Percentiles rank a stretch among this genome's conserved stretches.
phyloP scores from a whole-genome alignment of 2,113 vertebrate species.

The Symphodus melops region DNA sequence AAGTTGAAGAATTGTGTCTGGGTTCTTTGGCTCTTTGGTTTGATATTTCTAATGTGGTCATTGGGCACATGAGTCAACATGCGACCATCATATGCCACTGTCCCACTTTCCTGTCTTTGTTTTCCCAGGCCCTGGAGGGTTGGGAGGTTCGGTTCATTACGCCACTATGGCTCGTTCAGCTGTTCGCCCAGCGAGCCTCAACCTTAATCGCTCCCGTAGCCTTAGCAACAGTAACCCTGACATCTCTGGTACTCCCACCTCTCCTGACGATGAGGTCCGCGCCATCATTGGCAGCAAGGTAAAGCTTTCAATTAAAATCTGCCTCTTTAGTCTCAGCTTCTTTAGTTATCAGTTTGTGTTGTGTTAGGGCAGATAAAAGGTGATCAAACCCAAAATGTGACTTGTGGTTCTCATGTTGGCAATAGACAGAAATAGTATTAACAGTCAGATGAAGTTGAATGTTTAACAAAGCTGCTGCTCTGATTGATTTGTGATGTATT shows the following conservation, averaged over 20 bases:
- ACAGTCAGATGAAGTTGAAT: slow-evolving; percentile 39
- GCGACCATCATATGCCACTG: background rate
- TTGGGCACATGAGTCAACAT: background rate
- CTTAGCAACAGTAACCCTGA: slow-evolving; percentile 99
- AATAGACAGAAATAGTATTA: background rate
- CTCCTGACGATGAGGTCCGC: slow-evolving; percentile 96
- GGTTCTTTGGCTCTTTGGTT: background rate
- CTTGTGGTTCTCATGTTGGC: slow-evolving; percentile 1
- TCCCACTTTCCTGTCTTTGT: slow-evolving; percentile 14
- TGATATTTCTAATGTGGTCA: background rate
- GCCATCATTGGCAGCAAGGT: slow-evolving; percentile 98
- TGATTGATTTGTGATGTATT: slow-evolving; percentile 40
- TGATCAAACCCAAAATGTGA: background rate
- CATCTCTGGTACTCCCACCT: slow-evolving; percentile 96
- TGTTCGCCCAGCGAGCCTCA: slow-evolving; percentile 95
- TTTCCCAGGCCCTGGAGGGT: slow-evolving; percentile 89
- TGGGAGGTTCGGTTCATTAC: slow-evolving; percentile 96
- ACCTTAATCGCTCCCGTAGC: slow-evolving; percentile 96
- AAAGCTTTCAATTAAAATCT: slow-evolving; percentile 38
- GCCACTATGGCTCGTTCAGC: slow-evolving; percentile 98
- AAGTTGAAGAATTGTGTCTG: too few species aligned
- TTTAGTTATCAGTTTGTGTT: slow-evolving; percentile 3
- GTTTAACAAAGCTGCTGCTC: slow-evolving; percentile 18
- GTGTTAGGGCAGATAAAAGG: background rate
- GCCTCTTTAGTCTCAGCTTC: background rate